Conservation (phyloP, 2,888 invertebrate genomes). For the Tricholauxania praeusta region DNA sequence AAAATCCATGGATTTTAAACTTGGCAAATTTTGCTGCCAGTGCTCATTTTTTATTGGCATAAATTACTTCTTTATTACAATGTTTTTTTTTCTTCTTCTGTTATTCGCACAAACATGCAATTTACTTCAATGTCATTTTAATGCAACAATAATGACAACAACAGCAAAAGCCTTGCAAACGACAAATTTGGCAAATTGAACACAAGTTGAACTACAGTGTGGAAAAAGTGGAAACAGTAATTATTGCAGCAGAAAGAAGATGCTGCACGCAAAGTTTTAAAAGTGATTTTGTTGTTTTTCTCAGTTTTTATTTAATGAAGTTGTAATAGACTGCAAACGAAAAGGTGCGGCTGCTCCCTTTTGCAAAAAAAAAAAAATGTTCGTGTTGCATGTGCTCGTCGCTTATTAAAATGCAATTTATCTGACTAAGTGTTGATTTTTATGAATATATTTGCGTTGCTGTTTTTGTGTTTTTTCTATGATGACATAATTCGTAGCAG, state of each 20-base stretch:
- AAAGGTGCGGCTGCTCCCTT: not conserved
- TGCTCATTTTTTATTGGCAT: not conserved
- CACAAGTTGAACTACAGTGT: conserved; percentile 2
- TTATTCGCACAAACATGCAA: conserved; percentile 12
- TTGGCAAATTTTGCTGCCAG: not conserved
- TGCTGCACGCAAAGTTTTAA: conserved; percentile 13
- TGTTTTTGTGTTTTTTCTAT: conserved; percentile 13
- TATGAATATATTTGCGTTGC: not conserved
- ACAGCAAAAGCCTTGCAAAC: conserved; percentile 40
- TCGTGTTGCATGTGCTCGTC: conserved; percentile 1
- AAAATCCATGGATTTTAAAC: not conserved
- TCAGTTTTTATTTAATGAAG: conserved; percentile 1
- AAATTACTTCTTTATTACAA: too few relatives aligned
- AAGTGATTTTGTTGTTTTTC: conserved; percentile 1
- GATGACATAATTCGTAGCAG: conserved; percentile 42
- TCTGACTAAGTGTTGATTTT: not conserved
- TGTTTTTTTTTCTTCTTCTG: not conserved
- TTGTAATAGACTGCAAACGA: conserved; percentile 4
- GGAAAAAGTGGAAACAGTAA: not conserved
- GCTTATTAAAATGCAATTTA: conserved; percentile 44
- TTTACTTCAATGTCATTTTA: conserved; percentile 35
- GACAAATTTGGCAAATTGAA: conserved; percentile 42
- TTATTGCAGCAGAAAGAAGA: not conserved
- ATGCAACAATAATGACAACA: conserved; percentile 26
- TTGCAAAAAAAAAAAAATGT: not conserved